Conservation (phyloP, 2,888 invertebrate genomes). For the Eutolmus rufibarbis region DNA sequence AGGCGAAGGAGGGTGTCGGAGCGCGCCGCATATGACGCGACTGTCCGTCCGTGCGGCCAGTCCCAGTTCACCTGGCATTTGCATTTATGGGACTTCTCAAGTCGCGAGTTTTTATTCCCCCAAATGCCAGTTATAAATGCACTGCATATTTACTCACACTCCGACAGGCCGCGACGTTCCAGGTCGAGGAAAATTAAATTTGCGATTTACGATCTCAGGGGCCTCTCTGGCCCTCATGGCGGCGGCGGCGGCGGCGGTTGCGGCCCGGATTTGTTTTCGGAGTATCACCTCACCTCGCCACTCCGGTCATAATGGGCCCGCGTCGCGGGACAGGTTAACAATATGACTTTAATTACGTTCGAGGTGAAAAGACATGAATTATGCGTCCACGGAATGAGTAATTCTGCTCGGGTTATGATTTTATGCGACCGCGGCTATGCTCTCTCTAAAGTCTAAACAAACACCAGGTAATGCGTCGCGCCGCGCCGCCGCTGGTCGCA, state of each 20-base stretch:
- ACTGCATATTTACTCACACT: slow-evolving; percentile 26
- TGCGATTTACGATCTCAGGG: slow-evolving; percentile 37
- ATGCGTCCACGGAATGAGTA: neutral
- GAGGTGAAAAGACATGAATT: slow-evolving; percentile 30
- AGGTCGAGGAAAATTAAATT: slow-evolving; percentile 41
- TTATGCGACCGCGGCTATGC: neutral
- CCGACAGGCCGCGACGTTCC: slow-evolving; percentile 19
- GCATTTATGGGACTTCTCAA: slow-evolving; percentile 36
- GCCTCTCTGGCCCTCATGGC: neutral
- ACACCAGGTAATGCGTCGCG: neutral
- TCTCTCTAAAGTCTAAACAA: neutral
- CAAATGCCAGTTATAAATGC: neutral
- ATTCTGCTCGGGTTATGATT: slow-evolving; percentile 11
- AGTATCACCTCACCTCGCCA: neutral
- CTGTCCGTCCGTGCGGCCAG: neutral
- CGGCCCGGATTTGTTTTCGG: slow-evolving; percentile 9
- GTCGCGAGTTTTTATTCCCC: neutral
- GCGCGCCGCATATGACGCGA: neutral
- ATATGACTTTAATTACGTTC: slow-evolving; percentile 38
- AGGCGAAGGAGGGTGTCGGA: slow-evolving; percentile 32
- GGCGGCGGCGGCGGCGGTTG: too few relatives aligned
- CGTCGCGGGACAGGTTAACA: slow-evolving; percentile 25
- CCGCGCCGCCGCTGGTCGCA: neutral
- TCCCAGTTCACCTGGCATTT: slow-evolving; percentile 16
- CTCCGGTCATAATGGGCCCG: neutral